Evolutionary conservation across 1,140 invertebrate genomes (phyloP), one percentile per base, ranked within the genome.

Genomic region (Holcopasites calliopsidis): DNA sequence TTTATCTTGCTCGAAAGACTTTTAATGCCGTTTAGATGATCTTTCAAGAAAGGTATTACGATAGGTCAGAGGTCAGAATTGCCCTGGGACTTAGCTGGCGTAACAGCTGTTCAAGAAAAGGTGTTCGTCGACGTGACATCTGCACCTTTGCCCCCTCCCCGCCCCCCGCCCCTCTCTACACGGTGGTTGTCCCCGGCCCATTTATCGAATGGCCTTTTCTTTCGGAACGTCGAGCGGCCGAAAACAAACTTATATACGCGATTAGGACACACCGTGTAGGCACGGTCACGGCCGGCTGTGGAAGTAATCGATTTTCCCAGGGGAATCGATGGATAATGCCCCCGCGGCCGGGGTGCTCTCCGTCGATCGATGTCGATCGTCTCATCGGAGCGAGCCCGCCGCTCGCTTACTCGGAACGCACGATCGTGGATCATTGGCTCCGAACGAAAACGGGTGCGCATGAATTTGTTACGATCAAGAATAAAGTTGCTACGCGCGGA

Each of bases 91-190:
- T 40, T 60, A 58, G 21, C 13, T 28, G 52, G 38, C 52, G 74
- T 71, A 84, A 84, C 82, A 84, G 82, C 82, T 84, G 82, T 83
- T 70, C 69, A 31, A 74, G 64, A 54, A 84, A 84, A 84, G 82
- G 80, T 84, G 82, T 77, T 83, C 81, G 40, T 60, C 54, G 69
- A 83, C 61, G 68, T 74, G 82, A 83, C 82, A 84, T 84, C 82
- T 84, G 82, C 77, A 77, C 77, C 73, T 76, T 57, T 55, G 62
- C 31, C n/a, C 47, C 62, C 55, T 21, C 58, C 26, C 28, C 40
- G 10, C 6, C n/a, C 44, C 16, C n/a, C n/a, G n/a, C n/a, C n/a
- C n/a, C n/a, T n/a, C n/a, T n/a, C n/a, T n/a, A n/a, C n/a, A n/a
- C n/a, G 3, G 28, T 18, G 21, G 54, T 16, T 7, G 28, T 26